These are phyloP conservation scores for Drosophila ironensis DNA, from an alignment of 1,140 invertebrate genomes.

Conservation along the genomic window DNA sequence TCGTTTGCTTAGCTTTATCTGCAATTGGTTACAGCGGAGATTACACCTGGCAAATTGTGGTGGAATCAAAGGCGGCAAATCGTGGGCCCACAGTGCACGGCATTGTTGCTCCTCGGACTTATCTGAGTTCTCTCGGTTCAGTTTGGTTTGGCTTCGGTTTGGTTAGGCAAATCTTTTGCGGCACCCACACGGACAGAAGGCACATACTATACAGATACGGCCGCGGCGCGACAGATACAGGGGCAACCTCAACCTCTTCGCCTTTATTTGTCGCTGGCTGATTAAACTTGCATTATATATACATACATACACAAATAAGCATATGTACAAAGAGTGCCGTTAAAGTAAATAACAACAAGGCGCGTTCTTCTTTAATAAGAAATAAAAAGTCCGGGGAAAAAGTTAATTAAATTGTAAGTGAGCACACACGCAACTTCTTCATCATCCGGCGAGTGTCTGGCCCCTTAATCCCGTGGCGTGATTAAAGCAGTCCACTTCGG, in stretches of 20 bases:
- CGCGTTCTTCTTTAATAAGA: constrained; percentile 70
- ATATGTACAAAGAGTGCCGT: constrained; percentile 67
- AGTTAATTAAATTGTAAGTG: constrained; percentile 77
- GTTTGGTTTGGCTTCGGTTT: constrained; percentile 28
- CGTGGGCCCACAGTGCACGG: constrained; percentile 26
- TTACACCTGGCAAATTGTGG: constrained; percentile 65
- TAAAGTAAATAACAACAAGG: constrained; percentile 65
- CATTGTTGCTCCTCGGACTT: constrained; percentile 56
- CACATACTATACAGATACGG: constrained; percentile 8
- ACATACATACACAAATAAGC: constrained; percentile 17
- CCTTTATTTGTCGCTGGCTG: constrained; percentile 64
- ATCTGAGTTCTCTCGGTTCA: too few species aligned
- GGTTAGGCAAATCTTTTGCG: constrained; percentile 66
- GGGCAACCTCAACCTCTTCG: constrained; percentile 25
- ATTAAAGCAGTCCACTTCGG: constrained; percentile 72
- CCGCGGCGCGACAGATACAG: not conserved
- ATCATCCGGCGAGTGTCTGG: constrained; percentile 56
- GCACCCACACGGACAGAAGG: constrained; percentile 15
- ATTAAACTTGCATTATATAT: constrained; percentile 74
- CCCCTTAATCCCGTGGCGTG: constrained; percentile 77
- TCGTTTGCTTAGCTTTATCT: constrained; percentile 76
- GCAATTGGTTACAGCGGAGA: constrained; percentile 61
- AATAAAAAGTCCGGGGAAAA: constrained; percentile 40
- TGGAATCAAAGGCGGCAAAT: constrained; percentile 52
- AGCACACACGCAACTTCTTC: constrained; percentile 72